Conservation (phyloP, 30 jellyfish, hydroid and myxozoan species). For the Pelagia noctiluca region DNA sequence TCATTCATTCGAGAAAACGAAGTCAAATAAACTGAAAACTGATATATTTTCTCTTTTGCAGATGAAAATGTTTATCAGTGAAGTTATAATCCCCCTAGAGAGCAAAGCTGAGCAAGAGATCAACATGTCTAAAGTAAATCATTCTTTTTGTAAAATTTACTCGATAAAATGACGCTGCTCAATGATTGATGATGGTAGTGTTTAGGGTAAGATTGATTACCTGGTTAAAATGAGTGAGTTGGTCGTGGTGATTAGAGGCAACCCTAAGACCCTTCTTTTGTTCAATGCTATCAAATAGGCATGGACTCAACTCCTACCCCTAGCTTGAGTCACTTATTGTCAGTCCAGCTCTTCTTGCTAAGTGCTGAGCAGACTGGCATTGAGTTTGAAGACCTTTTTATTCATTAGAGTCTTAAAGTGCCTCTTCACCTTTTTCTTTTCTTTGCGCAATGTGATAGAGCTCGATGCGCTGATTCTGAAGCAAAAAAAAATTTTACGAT, state of each 20-base stretch:
- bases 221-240: not conserved
- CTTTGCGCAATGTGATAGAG: no score
- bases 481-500: no score
- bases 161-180: not conserved
- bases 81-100: constrained; percentile 91
- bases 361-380: no score
- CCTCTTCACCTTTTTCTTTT: no score
- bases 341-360: no score
- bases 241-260: not conserved
- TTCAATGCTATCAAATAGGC: not conserved
- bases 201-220: not conserved
- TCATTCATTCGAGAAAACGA: no score
- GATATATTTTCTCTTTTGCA: constrained; percentile 8
- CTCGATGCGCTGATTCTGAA: no score
- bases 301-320: not conserved
- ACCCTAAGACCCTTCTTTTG: not conserved
- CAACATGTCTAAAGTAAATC: constrained; percentile 75
- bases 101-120: constrained; percentile 93
- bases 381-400: no score
- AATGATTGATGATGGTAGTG: not conserved
- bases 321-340: no score
- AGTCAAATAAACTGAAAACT: not conserved
- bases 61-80: constrained; percentile 87
- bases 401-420: no score
- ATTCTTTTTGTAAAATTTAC: no score